phyloP scores from a whole-genome alignment of 2,888 invertebrate genomes.

The Eurois occulta region DNA sequence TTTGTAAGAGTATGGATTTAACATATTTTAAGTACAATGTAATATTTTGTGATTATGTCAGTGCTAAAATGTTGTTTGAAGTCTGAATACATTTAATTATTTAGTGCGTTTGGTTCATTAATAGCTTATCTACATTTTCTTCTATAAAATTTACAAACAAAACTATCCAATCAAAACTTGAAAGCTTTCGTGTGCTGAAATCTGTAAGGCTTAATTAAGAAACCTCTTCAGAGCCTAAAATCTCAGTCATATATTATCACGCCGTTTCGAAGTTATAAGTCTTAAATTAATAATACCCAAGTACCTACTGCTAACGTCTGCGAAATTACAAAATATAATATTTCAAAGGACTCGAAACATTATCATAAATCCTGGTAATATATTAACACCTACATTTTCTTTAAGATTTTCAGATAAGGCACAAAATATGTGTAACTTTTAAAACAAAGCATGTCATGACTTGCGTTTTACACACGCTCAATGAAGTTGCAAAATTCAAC shows the following conservation, averaged over 20 bases:
- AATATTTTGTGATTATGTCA: not conserved
- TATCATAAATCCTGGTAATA: not conserved
- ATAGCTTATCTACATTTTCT: not conserved
- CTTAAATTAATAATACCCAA: conserved; percentile 2
- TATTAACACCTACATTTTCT: conserved; percentile 2
- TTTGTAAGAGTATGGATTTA: not conserved
- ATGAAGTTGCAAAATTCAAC: conserved; percentile 19
- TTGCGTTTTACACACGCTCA: conserved; percentile 11
- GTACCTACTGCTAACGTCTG: not conserved
- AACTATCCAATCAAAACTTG: not conserved
- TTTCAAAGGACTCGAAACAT: not conserved
- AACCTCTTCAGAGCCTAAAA: not conserved
- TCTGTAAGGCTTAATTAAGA: conserved; percentile 9
- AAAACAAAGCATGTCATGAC: conserved; percentile 6
- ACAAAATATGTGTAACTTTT: not conserved
- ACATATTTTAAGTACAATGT: not conserved
- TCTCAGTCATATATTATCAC: conserved; percentile 1
- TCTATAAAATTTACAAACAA: not conserved
- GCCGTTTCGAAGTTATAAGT: not conserved
- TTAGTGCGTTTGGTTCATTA: not conserved
- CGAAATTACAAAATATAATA: conserved; percentile 7
- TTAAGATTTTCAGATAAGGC: not conserved
- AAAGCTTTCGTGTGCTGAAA: conserved; percentile 1
- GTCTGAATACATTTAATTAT: not conserved
- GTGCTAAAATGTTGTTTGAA: not conserved